These are phyloP conservation scores for Epinephelus lanceolatus DNA, from an alignment of 2,113 vertebrate genomes.

Conservation along the genomic window DNA sequence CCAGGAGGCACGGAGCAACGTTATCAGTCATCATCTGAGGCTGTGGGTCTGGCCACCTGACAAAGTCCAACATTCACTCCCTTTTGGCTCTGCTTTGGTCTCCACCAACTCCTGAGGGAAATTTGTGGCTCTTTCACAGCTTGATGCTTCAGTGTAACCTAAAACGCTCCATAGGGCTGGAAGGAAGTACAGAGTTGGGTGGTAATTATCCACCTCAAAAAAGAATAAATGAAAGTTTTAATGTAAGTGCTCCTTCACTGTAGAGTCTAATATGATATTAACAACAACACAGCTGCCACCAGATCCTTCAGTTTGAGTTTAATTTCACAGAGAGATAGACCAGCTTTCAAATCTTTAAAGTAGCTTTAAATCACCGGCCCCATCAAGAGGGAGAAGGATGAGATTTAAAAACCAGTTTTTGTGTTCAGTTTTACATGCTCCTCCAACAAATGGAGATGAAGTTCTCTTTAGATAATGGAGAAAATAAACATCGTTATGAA, in stretches of 20 bases:
- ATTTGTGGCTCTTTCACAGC: not conserved
- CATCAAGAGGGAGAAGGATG: not conserved
- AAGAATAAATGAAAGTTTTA: not conserved
- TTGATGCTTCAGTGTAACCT: not conserved
- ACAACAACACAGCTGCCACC: not conserved
- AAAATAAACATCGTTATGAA: not conserved
- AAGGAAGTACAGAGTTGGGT: not conserved
- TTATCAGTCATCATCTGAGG: not conserved
- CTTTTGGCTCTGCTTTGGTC: not conserved
- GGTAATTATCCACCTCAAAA: not conserved
- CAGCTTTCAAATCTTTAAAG: conserved; percentile 1
- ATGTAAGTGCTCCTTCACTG: not conserved
- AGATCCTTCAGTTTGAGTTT: not conserved
- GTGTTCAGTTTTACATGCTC: not conserved
- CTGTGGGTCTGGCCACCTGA: not conserved
- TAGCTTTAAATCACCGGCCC: not conserved
- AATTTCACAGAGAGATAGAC: not conserved
- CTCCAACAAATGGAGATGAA: not conserved
- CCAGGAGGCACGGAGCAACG: not conserved
- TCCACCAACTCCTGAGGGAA: not conserved
- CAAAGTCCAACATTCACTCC: not conserved
- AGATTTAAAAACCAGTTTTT: not conserved
- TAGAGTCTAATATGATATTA: not conserved
- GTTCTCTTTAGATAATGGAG: not conserved
- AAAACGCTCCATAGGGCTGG: not conserved